phyloP scores from a whole-genome alignment of 37 sponge, comb jelly and placozoan genomes.

The Cladorhizidae sp. region DNA sequence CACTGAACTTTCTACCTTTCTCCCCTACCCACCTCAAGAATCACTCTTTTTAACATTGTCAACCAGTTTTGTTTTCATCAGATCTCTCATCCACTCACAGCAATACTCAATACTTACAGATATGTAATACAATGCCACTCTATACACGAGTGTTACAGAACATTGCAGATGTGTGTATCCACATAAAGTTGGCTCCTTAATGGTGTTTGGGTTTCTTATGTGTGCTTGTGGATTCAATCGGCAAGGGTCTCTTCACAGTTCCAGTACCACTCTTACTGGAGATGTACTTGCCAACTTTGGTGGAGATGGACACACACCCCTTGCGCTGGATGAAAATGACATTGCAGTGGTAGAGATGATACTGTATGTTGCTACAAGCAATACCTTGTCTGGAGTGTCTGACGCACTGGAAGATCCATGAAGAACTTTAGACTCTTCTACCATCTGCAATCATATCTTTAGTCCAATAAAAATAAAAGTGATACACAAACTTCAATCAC shows the following conservation, averaged over 20 bases:
- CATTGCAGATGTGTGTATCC: neutral
- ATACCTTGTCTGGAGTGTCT: neutral
- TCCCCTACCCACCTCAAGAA: too few relatives aligned
- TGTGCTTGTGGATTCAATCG: conserved; percentile 3
- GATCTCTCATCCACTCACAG: neutral
- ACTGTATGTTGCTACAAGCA: neutral
- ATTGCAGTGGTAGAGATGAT: too few relatives aligned
- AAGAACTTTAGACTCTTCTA: too few relatives aligned
- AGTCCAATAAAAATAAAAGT: too few relatives aligned
- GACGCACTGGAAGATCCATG: too few relatives aligned
- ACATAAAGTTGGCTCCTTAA: conserved; percentile 26
- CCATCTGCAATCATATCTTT: neutral
- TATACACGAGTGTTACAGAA: too few relatives aligned
- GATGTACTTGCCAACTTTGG: conserved; percentile 66
- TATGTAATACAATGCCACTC: neutral
- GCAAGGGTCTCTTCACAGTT: neutral
- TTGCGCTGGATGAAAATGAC: too few relatives aligned
- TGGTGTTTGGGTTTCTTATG: conserved; percentile 49
- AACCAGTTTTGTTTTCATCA: conserved; percentile 13
- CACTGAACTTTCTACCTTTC: neutral
- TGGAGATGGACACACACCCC: too few relatives aligned
- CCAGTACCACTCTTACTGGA: neutral
- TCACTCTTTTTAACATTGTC: too few relatives aligned
- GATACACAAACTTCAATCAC: too few relatives aligned
- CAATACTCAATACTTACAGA: neutral